Evolutionary conservation across 64 coral and sea anemone species (phyloP).

Genomic region (Catalaphyllia jardinei): DNA sequence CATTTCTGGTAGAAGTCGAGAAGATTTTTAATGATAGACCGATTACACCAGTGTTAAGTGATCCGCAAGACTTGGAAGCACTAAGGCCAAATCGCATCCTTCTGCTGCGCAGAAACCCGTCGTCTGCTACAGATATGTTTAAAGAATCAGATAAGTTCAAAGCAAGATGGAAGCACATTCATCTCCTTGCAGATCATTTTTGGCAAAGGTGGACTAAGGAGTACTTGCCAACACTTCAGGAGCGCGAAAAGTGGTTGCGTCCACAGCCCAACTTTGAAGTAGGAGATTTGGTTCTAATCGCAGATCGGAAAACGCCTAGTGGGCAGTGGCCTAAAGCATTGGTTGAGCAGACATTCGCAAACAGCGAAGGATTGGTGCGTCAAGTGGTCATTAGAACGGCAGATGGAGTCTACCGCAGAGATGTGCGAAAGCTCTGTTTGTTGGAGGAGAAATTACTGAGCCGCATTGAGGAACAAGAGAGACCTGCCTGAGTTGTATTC

Average conservation of each 20-base stretch:
- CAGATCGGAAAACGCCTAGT: conserved; percentile 42
- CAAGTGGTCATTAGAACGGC: conserved; percentile 55
- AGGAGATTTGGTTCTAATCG: conserved; percentile 26
- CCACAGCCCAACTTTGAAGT: conserved; percentile 43
- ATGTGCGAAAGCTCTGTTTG: conserved; percentile 59
- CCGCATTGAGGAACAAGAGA: conserved; percentile 7
- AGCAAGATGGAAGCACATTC: conserved; percentile 61
- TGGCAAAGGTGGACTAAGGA: conserved; percentile 67
- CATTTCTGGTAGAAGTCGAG: conserved; percentile 59
- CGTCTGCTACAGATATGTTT: neutral
- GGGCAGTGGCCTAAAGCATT: conserved; percentile 62
- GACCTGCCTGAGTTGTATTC: neutral
- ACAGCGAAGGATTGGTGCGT: conserved; percentile 41
- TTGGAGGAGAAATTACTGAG: conserved; percentile 62
- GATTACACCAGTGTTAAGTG: conserved; percentile 21
- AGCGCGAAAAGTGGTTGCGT: conserved; percentile 51
- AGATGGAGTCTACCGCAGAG: conserved; percentile 46
- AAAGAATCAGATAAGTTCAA: conserved; percentile 37
- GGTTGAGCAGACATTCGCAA: conserved; percentile 45
- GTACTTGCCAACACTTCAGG: conserved; percentile 48
- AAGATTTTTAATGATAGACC: conserved; percentile 60
- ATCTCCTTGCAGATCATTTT: conserved; percentile 51
- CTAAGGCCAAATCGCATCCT: neutral
- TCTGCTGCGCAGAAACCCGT: conserved; percentile 13
- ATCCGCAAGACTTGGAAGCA: conserved; percentile 25